Conservation (phyloP, 2,888 invertebrate genomes). For the Drosophila mercatorum region DNA sequence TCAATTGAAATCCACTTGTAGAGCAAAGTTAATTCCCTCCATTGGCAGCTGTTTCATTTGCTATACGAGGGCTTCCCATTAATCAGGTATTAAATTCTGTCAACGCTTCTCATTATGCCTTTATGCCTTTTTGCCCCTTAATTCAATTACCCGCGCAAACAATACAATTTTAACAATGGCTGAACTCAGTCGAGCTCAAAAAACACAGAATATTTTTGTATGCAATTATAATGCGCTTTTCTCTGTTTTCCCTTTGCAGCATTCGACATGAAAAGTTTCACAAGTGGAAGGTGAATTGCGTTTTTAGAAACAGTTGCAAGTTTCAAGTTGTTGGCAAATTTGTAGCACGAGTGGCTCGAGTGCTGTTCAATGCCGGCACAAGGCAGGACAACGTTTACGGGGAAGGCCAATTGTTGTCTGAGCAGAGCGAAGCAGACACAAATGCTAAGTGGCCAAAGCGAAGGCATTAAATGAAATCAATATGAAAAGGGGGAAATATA, state of each 20-base stretch:
- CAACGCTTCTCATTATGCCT: conserved; percentile 25
- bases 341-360: conserved; percentile 33
- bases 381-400: conserved; percentile 11
- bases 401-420: conserved; percentile 20
- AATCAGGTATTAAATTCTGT: conserved; percentile 38
- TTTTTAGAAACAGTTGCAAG: conserved; percentile 53
- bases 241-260: conserved; percentile 2
- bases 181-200: neutral
- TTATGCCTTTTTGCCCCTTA: conserved; percentile 32
- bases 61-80: conserved; percentile 32
- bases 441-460: neutral
- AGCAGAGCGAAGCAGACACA: neutral
- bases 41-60: conserved; percentile 3
- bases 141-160: conserved; percentile 51
- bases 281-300: conserved; percentile 50
- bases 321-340: conserved; percentile 44
- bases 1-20: conserved; percentile 10
- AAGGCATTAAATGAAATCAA: neutral
- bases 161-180: conserved; percentile 27
- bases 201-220: conserved; percentile 18
- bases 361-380: conserved; percentile 26
- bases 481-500: neutral
- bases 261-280: conserved; percentile 32
- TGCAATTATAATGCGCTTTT: conserved; percentile 36
- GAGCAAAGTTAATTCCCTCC: conserved; percentile 5